Percentiles rank a stretch among this genome's conserved stretches.
phyloP scores from a whole-genome alignment of 2,888 invertebrate species.

The Flabesymbios commensalis region DNA sequence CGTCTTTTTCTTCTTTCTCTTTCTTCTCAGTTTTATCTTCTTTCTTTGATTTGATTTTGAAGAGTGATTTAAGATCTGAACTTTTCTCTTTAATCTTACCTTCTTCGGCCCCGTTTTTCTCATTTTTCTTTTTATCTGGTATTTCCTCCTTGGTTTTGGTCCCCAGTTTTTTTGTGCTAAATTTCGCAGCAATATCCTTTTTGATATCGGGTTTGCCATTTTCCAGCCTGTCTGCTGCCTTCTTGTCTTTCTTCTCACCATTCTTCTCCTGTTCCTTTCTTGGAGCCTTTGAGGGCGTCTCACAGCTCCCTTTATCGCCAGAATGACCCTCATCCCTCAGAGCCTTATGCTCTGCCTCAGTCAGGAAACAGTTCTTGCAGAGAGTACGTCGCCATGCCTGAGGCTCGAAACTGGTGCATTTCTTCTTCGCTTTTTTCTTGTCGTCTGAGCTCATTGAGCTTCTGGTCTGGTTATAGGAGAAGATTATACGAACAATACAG shows the following conservation, averaged over 20 bases:
- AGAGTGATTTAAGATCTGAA: too few relatives aligned
- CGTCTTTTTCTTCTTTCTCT: too few relatives aligned
- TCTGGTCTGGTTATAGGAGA: too few relatives aligned
- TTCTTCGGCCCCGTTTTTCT: background rate
- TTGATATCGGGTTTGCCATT: background rate
- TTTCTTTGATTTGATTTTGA: too few relatives aligned
- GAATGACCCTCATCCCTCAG: background rate
- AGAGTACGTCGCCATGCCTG: constrained; percentile 34
- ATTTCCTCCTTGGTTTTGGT: background rate
- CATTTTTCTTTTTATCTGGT: background rate
- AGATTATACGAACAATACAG: too few relatives aligned
- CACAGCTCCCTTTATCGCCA: background rate
- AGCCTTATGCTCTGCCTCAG: constrained; percentile 18
- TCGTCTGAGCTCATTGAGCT: too few relatives aligned
- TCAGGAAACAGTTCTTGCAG: constrained; percentile 39
- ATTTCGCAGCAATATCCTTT: background rate
- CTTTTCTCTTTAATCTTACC: too few relatives aligned
- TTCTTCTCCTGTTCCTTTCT: background rate
- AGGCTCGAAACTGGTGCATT: constrained; percentile 33
- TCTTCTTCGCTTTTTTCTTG: too few relatives aligned
- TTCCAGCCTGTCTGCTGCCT: background rate
- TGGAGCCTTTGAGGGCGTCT: too few relatives aligned
- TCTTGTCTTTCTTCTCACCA: background rate
- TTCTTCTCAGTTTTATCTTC: background rate
- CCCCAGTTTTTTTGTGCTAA: background rate